These are phyloP conservation scores for Ischnus inquisitorius DNA, from an alignment of 2,888 invertebrate species.

Conservation along the genomic window DNA sequence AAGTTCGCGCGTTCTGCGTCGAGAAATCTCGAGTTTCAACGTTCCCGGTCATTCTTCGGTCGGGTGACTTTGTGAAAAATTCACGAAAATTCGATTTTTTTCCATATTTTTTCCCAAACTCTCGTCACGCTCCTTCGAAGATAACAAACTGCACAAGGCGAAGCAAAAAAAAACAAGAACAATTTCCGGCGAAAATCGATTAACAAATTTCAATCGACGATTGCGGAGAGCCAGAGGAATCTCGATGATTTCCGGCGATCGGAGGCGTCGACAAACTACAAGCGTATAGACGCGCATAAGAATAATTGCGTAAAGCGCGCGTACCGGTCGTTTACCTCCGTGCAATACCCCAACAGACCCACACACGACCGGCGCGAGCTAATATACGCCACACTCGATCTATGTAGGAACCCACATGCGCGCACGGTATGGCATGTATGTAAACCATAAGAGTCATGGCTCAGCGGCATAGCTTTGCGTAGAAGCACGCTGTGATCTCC, in stretches of 20 bases:
- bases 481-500: slow-evolving; percentile 24
- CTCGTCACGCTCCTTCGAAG: not conserved
- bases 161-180: not conserved
- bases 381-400: slow-evolving; percentile 4
- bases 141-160: too few relatives aligned
- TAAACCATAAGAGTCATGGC: not conserved
- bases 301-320: slow-evolving; percentile 21
- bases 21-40: too few relatives aligned
- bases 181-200: not conserved
- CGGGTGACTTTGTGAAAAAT: too few relatives aligned
- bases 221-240: slow-evolving; percentile 9
- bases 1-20: not conserved
- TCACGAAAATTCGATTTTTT: not conserved
- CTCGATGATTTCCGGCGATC: slow-evolving; percentile 32
- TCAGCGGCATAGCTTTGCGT: not conserved
- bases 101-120: not conserved
- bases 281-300: not conserved
- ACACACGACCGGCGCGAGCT: not conserved
- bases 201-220: not conserved
- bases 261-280: not conserved
- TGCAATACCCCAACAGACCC: not conserved
- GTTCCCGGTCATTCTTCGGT: too few relatives aligned
- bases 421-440: not conserved
- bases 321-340: slow-evolving; percentile 19
- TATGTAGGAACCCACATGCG: not conserved